phyloP scores from a whole-genome alignment of 2,113 vertebrate species.

The Triplophysa tibetana region DNA sequence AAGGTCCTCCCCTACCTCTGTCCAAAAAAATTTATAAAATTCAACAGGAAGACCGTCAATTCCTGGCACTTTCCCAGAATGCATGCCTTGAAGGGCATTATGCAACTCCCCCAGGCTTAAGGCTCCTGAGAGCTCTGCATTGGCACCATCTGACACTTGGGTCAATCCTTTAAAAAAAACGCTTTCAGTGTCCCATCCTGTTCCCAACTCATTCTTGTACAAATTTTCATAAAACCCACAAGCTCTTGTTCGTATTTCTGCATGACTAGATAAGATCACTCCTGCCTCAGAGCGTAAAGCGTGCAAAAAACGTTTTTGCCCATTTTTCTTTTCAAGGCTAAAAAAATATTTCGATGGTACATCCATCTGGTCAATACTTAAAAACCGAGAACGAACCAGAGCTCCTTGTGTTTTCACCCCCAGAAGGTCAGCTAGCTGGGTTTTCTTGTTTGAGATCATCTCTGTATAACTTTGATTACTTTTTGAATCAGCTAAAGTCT shows the following conservation, averaged over 20 bases:
- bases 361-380: constrained; percentile 21
- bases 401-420: constrained; percentile 12
- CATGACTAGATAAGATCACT: background rate
- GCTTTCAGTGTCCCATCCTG: background rate
- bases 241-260: background rate
- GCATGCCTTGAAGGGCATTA: background rate
- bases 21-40: background rate
- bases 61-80: background rate
- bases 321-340: constrained; percentile 1
- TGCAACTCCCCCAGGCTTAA: background rate
- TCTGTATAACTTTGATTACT: background rate
- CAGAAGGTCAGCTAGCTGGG: background rate
- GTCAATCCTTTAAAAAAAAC: background rate
- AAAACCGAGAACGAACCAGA: constrained; percentile 2
- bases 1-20: background rate
- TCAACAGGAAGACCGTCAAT: constrained; percentile 22
- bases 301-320: background rate
- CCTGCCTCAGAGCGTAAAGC: background rate
- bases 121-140: background rate
- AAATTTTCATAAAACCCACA: background rate
- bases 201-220: background rate
- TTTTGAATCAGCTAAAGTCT: background rate
- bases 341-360: constrained; percentile 3
- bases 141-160: background rate
- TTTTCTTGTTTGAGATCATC: background rate